Conservation (phyloP, 1,140 invertebrate genomes). For the Temnothorax nylanderi region DNA sequence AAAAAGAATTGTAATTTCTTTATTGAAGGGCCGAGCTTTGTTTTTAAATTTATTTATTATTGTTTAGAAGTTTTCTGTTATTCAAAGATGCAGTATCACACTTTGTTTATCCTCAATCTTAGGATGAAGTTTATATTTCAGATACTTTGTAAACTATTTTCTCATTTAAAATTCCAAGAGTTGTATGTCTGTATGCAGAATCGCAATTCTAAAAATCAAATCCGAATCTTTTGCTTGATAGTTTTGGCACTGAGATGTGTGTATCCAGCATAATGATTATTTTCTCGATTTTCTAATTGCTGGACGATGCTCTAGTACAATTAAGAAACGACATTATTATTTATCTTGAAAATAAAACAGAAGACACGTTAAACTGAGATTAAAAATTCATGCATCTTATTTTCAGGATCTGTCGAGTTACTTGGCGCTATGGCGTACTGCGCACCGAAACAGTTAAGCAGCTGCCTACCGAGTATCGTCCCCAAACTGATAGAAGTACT, state of each 20-base stretch:
- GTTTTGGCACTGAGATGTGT: neutral
- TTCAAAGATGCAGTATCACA: neutral
- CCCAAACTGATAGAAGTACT: conserved; percentile 99
- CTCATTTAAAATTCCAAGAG: neutral
- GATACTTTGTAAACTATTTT: neutral
- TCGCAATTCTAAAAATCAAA: neutral
- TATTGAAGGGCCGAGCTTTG: neutral
- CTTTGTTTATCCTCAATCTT: neutral
- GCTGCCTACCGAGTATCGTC: conserved; percentile 98
- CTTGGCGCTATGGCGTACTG: conserved; percentile 99
- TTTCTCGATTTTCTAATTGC: neutral
- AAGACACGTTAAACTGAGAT: neutral
- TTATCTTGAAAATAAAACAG: neutral
- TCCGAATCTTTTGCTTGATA: neutral
- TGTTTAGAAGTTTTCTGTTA: neutral
- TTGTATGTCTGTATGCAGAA: neutral
- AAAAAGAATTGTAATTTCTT: neutral
- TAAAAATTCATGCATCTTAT: conserved; percentile 48
- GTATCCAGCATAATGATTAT: neutral
- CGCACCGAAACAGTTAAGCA: conserved; percentile 99
- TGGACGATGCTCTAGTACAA: too few species aligned
- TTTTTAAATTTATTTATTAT: neutral
- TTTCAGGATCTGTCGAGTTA: conserved; percentile 96
- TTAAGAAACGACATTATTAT: neutral
- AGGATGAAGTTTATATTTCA: neutral